phyloP scores from a whole-genome alignment of 2,113 vertebrate genomes.

The Xenopus borealis region DNA sequence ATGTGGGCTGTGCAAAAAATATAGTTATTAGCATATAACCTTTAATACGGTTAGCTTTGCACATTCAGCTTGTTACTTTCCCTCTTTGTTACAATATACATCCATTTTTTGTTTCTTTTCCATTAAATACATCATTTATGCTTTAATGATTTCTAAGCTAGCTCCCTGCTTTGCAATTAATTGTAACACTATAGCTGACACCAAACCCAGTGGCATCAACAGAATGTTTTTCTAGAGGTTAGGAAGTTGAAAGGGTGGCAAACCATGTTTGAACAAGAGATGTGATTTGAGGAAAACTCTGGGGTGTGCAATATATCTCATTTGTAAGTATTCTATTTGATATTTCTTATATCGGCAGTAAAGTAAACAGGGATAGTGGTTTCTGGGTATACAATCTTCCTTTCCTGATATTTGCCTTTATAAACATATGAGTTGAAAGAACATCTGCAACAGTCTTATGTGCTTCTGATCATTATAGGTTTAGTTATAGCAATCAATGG shows the following conservation, averaged over 20 bases:
- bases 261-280: background rate
- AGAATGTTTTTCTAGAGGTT: background rate
- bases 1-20: conserved; percentile 1
- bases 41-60: background rate
- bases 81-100: background rate
- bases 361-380: too few species aligned
- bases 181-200: background rate
- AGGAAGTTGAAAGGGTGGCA: background rate
- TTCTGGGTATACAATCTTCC: too few species aligned
- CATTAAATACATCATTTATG: conserved; percentile 1
- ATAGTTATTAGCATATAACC: conserved; percentile 7
- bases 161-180: background rate
- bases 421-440: too few species aligned
- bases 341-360: too few species aligned
- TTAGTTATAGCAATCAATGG: too few species aligned
- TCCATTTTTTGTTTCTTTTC: background rate
- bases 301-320: too few species aligned
- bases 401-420: too few species aligned
- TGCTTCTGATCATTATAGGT: too few species aligned
- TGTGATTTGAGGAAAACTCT: too few species aligned
- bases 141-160: background rate
- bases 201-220: background rate
- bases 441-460: too few species aligned
- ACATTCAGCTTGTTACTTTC: background rate
- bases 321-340: too few species aligned